These are phyloP conservation scores for Thaleichthys pacificus DNA, from an alignment of 2,797 vertebrate genomes.

Conservation along the genomic window DNA sequence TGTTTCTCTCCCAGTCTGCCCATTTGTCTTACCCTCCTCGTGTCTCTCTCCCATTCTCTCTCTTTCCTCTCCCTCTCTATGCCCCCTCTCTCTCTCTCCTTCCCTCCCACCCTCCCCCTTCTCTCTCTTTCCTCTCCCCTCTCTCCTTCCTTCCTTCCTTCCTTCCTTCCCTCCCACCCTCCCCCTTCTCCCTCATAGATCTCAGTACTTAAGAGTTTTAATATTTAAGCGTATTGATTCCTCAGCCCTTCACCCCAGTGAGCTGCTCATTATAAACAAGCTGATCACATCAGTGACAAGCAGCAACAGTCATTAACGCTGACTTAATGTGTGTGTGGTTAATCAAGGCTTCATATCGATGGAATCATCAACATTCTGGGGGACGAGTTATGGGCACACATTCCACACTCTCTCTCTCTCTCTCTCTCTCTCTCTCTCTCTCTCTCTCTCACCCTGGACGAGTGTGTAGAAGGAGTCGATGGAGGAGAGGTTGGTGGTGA, in stretches of 20 bases:
- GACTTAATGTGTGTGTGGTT: constrained; percentile 24
- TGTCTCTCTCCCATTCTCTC: not conserved
- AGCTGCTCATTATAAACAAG: constrained; percentile 22
- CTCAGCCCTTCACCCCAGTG: constrained; percentile 12
- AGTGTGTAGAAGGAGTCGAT: constrained; percentile 97
- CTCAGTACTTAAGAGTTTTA: constrained; percentile 1
- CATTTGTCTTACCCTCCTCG: not conserved
- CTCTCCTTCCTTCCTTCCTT: not conserved
- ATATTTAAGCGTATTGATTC: constrained; percentile 20
- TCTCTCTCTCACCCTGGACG: constrained; percentile 84
- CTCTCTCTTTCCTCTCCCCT: not conserved
- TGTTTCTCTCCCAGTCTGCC: too few relatives aligned
- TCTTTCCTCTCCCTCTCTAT: not conserved
- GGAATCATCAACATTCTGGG: constrained; percentile 11
- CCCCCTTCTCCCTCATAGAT: not conserved
- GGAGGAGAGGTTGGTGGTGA: constrained; percentile 96
- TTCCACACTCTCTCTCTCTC: constrained; percentile 27
- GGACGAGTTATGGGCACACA: not conserved
- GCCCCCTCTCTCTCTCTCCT: not conserved
- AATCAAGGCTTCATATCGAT: constrained; percentile 15
- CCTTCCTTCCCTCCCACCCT: not conserved
- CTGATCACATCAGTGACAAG: constrained; percentile 1
- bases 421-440: constrained; percentile 26
- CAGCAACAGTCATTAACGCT: constrained; percentile 38
- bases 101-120: not conserved